Base-by-base conservation (phyloP, 2,888 invertebrate species). In the Marasmarcha lunaedactyla region DNA sequence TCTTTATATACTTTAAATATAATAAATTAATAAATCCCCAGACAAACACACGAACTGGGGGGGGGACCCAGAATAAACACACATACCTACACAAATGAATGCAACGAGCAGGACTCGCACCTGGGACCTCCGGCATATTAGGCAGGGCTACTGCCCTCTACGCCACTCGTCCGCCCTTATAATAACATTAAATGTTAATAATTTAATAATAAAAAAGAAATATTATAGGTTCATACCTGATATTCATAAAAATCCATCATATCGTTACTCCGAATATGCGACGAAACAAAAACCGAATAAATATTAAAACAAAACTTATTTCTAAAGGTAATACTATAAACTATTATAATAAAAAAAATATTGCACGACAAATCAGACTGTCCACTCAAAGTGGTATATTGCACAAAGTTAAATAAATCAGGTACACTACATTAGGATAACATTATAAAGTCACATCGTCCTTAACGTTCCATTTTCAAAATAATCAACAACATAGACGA, bases 231-330 rank as follows among this genome's bases (percentile, higher is more conserved):
- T 47, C 72, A 71, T 52, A 83, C 81, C 76, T 81, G 81, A 51
- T 81, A 83, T 48, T 83, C 81, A 39, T 66, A 72, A 44, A 78
- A 64, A 71, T 83, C 81, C 81, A 83, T 74, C 52, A 63, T 63
- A 48, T 56, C 20, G 20, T 20, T 20, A 20, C 7, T 49, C 43
- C 42, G 55, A 54, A 43, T 45, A 43, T 35, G 44, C 49, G 46
- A 49, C 46, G 43, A 46, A 45, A 48, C 47, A 42, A 48, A 50
- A 52, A 47, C 50, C 47, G 50, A 52, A 48, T 43, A 44, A 48
- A 46, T 39, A 46, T 25, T 43, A 39, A 51, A 51, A 51, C 53
- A 50, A 58, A 56, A 59, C 50, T 51, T 42, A 34, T 14, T 7
- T 7, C 20, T 20, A 20, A 20, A 20, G 4, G 20, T 20, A 20